These are phyloP conservation scores for Ormia ochracea DNA, from an alignment of 2,888 invertebrate genomes.

Conservation along the genomic window DNA sequence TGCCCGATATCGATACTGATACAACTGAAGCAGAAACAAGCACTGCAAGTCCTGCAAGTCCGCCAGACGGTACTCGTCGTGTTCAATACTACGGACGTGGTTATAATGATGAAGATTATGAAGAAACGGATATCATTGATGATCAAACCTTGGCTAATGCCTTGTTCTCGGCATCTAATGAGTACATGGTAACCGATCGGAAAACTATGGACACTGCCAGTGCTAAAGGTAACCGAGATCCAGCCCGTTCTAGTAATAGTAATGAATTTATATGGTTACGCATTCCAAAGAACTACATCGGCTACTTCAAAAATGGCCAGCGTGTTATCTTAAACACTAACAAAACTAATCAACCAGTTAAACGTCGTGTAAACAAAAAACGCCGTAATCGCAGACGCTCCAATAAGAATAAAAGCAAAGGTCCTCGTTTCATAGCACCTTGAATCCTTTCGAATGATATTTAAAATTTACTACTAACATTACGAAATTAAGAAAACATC, in stretches of 20 bases:
- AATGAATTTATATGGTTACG: conserved; percentile 70
- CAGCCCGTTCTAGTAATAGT: conserved; percentile 66
- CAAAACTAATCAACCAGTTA: conserved; percentile 57
- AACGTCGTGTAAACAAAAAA: conserved; percentile 67
- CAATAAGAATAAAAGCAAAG: conserved; percentile 65
- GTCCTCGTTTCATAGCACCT: conserved; percentile 47
- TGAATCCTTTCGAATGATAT: no score
- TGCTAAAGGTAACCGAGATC: conserved; percentile 66
- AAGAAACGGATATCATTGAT: conserved; percentile 61
- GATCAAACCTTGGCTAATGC: conserved; percentile 67
- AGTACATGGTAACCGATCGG: conserved; percentile 68
- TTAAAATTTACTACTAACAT: background rate
- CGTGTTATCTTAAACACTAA: conserved; percentile 68
- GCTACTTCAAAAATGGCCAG: conserved; percentile 73
- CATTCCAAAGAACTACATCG: conserved; percentile 70
- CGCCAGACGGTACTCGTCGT: conserved; percentile 29
- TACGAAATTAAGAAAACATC: background rate
- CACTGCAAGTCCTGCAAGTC: background rate
- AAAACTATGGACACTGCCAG: conserved; percentile 65
- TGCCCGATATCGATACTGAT: background rate
- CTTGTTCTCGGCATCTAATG: conserved; percentile 66
- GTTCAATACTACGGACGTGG: conserved; percentile 54
- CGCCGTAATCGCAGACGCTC: conserved; percentile 66
- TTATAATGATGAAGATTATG: background rate
- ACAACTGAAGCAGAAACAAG: background rate